Base-by-base conservation (phyloP, 2,888 invertebrate genomes). In the Apocheima hispidaria region DNA sequence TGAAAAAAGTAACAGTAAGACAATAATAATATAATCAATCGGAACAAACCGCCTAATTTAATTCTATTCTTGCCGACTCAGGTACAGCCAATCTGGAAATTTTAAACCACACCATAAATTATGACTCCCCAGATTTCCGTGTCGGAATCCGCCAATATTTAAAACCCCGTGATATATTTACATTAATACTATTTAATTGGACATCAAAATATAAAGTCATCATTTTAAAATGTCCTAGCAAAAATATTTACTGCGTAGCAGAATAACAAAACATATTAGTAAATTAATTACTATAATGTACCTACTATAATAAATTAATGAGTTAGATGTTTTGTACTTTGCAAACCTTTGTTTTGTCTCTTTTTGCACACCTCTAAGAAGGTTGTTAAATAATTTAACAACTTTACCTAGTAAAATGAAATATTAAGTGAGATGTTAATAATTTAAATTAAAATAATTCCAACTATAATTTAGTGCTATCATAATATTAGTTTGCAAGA, bases 61-160 rank as follows among this genome's bases (percentile, higher is more conserved):
- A 38, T 46, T 44, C 41, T 33, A 52, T 52, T 40, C 28, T 38
- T 40, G 48, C 46, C 14, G 28, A 14, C 51, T 21, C 26, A 54
- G 49, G 50, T 23, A 53, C 21, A 35, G 28, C 55, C 44, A 23
- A 64, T 60, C 40, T 49, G 40, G 55, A 48, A 51, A 56, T 53
- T 50, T 44, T 52, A 60, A 65, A 60, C 58, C 56, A 14, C 58
- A 57, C 63, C 62, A 60, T 70, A 68, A 70, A 68, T 63, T 56
- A 51, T 52, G 44, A 50, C 50, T 54, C 55, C 59, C 35, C 60
- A 33, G 60, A 60, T 58, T 58, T 58, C 56, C 51, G 43, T 48
- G 53, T 52, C 40, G 46, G 40, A 65, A 65, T 58, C 59, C 59
- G 54, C 66, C 68, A 57, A 70, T 70, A 69, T 66, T 61, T 48